These are phyloP conservation scores for Odontocolon sp. DNA, from an alignment of 2,888 invertebrate species.

Conservation along the genomic window DNA sequence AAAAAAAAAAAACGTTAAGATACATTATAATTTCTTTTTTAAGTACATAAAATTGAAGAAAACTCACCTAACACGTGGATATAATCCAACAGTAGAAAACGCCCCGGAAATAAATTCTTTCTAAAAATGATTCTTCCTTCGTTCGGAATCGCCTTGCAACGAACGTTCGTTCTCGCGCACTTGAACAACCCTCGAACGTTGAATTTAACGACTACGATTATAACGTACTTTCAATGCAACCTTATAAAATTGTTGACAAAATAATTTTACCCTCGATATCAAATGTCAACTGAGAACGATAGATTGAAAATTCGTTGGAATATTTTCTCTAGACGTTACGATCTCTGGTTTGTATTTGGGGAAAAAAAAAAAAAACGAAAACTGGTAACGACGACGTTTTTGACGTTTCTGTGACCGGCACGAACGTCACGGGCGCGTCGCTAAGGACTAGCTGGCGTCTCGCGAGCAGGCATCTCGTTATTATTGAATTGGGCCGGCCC, in stretches of 20 bases:
- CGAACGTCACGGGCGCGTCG: constrained; percentile 68
- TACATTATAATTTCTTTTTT: neutral
- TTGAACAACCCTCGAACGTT: constrained; percentile 42
- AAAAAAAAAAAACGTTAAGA: constrained; percentile 20
- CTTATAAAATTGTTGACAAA: too few relatives aligned
- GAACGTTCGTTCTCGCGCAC: constrained; percentile 40
- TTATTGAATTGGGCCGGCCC: constrained; percentile 82
- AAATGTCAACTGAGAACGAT: neutral
- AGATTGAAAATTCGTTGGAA: neutral
- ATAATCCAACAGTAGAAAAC: constrained; percentile 62
- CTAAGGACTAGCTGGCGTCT: constrained; percentile 75
- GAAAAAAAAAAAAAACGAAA: neutral
- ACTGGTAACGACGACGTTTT: constrained; percentile 21
- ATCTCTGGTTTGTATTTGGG: neutral
- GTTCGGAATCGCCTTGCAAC: neutral
- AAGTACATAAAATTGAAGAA: neutral
- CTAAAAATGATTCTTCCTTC: neutral
- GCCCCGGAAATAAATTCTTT: neutral
- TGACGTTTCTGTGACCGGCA: constrained; percentile 56
- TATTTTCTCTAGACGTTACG: neutral
- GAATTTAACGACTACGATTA: too few relatives aligned
- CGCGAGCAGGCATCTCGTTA: constrained; percentile 75
- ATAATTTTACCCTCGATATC: too few relatives aligned
- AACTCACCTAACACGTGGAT: constrained; percentile 70
- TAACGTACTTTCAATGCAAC: too few relatives aligned